A percentile compares a stretch with the other conserved stretches of the same genome.
Evolutionary conservation across 2,888 invertebrate genomes (phyloP).

Genomic region (Eupithecia exiguata): DNA sequence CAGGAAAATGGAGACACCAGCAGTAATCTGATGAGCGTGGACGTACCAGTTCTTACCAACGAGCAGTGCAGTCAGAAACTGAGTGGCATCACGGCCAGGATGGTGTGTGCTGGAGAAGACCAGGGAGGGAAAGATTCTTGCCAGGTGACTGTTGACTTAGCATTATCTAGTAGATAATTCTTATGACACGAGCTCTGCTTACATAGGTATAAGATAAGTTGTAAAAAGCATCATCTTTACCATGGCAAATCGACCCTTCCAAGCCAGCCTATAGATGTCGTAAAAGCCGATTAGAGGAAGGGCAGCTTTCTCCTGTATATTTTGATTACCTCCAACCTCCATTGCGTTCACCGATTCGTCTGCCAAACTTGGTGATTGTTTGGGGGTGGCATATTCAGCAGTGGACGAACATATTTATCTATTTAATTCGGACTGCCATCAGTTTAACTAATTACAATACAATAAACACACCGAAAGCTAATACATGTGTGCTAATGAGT

Average conservation of each 20-base stretch:
- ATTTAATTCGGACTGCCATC: too few relatives aligned
- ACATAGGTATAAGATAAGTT: too few relatives aligned
- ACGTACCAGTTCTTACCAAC: conserved; percentile 43
- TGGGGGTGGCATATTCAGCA: background rate
- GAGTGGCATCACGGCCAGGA: conserved; percentile 57
- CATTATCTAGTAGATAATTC: background rate
- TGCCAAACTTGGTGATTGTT: background rate
- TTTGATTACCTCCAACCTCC: too few relatives aligned
- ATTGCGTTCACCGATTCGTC: too few relatives aligned
- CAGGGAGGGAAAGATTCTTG: conserved; percentile 76
- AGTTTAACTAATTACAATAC: too few relatives aligned
- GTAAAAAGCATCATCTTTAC: too few relatives aligned
- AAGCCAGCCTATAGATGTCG: too few relatives aligned
- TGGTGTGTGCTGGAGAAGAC: conserved; percentile 71
- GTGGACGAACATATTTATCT: too few relatives aligned
- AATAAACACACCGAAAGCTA: too few relatives aligned
- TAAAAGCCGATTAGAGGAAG: background rate
- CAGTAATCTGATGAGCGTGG: conserved; percentile 56
- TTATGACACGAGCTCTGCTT: too few relatives aligned
- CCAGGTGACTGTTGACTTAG: conserved; percentile 56
- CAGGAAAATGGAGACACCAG: conserved; percentile 63
- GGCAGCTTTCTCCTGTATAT: background rate
- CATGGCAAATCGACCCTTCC: background rate
- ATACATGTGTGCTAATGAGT: too few relatives aligned
- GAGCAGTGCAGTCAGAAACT: conserved; percentile 38